A percentile compares a stretch with the other conserved stretches of the same genome.
These are phyloP conservation scores for Meiosimyza decipiens DNA, from an alignment of 2,888 invertebrate genomes.

Conservation along the genomic window DNA sequence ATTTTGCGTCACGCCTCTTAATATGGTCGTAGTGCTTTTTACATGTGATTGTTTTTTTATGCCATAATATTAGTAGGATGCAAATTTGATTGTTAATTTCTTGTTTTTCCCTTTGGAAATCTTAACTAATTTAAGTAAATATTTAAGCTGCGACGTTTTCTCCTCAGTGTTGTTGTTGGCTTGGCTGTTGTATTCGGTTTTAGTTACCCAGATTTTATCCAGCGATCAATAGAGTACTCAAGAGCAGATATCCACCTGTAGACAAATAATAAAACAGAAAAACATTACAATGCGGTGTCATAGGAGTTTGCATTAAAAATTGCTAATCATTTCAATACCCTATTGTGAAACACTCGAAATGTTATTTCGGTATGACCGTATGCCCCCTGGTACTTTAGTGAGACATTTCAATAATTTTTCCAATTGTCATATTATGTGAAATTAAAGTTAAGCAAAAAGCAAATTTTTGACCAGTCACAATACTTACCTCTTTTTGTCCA, in stretches of 20 bases:
- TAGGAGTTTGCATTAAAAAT: no score
- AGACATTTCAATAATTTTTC: no score
- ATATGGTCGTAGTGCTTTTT: constrained; percentile 14
- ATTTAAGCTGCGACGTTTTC: constrained; percentile 61
- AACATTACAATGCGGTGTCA: background rate
- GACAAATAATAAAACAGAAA: background rate
- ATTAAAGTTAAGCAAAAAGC: no score
- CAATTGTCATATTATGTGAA: no score
- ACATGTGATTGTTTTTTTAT: constrained; percentile 11
- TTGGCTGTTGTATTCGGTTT: constrained; percentile 60
- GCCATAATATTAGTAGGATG: background rate
- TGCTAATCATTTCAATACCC: no score
- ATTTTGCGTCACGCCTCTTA: background rate
- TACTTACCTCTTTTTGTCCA: constrained; percentile 89
- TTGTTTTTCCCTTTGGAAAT: background rate
- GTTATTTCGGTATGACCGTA: no score
- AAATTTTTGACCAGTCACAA: no score
- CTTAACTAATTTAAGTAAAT: constrained; percentile 52
- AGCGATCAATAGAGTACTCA: constrained; percentile 94
- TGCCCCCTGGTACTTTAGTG: no score
- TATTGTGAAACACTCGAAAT: no score
- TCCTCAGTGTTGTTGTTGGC: constrained; percentile 44
- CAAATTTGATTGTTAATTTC: no score
- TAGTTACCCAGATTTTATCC: constrained; percentile 79
- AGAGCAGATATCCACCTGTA: constrained; percentile 91